Percentiles rank a stretch among this genome's conserved stretches.
These are phyloP conservation scores for Candidula unifasciata DNA, from an alignment of 2,888 invertebrate genomes.

Conservation along the genomic window DNA sequence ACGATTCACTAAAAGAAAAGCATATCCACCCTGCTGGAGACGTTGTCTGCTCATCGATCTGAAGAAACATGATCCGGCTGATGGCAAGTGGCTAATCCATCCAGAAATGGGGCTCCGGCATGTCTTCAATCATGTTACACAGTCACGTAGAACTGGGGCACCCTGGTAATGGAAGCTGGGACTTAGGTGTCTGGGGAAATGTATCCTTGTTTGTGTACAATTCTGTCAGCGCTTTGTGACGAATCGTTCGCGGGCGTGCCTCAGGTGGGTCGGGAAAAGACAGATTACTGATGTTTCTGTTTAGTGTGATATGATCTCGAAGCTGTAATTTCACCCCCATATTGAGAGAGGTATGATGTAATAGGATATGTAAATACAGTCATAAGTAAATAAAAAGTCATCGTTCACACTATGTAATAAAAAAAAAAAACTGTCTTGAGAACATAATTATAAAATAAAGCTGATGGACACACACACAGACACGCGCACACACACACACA, in stretches of 20 bases:
- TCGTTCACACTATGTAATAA: too few species aligned
- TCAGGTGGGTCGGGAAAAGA: background rate
- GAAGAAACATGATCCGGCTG: background rate
- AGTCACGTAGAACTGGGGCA: conserved; percentile 26
- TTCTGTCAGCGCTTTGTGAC: background rate
- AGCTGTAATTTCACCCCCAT: too few species aligned
- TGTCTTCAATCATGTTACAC: conserved; percentile 17
- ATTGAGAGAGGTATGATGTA: too few species aligned
- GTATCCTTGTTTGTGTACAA: background rate
- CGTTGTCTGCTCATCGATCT: conserved; percentile 10
- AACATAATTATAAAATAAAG: too few species aligned
- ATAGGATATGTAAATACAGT: too few species aligned
- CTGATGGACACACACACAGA: too few species aligned
- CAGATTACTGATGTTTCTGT: background rate
- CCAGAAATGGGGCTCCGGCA: background rate
- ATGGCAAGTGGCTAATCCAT: conserved; percentile 22
- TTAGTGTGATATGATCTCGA: too few species aligned
- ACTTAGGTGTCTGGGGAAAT: background rate
- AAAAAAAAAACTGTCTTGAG: too few species aligned
- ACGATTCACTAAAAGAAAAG: background rate
- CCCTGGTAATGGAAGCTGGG: background rate
- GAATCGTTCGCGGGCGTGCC: background rate
- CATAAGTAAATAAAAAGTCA: too few species aligned
- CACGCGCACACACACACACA: too few species aligned
- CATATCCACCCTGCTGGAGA: background rate